phyloP scores from a whole-genome alignment of 2,888 invertebrate genomes.

The Rhorus exstirpatorius region DNA sequence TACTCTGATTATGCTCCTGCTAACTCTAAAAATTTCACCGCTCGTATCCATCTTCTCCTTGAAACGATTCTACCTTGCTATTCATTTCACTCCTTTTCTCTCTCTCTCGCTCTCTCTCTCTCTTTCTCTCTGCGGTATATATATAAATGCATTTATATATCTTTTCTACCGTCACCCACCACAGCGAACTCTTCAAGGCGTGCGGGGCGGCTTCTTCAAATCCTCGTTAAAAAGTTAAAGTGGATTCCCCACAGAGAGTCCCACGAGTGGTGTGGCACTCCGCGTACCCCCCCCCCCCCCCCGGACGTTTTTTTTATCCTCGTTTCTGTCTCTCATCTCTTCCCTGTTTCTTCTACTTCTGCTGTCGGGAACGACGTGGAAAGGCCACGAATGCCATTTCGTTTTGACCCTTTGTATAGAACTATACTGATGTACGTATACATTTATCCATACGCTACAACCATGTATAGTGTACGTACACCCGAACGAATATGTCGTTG shows the following conservation, averaged over 20 bases:
- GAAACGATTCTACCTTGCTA: constrained; percentile 59
- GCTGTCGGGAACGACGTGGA: constrained; percentile 39
- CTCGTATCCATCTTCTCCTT: constrained; percentile 53
- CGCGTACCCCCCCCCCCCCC: constrained; percentile 52
- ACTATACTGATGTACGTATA: constrained; percentile 15
- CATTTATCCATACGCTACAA: constrained; percentile 24
- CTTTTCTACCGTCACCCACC: constrained; percentile 43
- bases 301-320: constrained; percentile 37
- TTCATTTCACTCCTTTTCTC: constrained; percentile 43
- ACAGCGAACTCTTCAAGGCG: constrained; percentile 62
- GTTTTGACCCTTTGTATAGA: constrained; percentile 47
- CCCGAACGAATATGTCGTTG: constrained; percentile 33
- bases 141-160: constrained; percentile 11
- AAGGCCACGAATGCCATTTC: constrained; percentile 61
- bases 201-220: constrained; percentile 75
- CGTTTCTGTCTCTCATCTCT: constrained; percentile 26
- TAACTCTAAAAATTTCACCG: constrained; percentile 61
- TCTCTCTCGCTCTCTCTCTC: constrained; percentile 26
- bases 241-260: constrained; percentile 73
- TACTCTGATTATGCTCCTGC: constrained; percentile 53
- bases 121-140: background rate
- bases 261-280: constrained; percentile 68
- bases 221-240: constrained; percentile 82
- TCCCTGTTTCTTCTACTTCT: constrained; percentile 40
- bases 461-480: constrained; percentile 1